Conservation (phyloP, 2,888 invertebrate species). For the Ochropleura leucogaster region DNA sequence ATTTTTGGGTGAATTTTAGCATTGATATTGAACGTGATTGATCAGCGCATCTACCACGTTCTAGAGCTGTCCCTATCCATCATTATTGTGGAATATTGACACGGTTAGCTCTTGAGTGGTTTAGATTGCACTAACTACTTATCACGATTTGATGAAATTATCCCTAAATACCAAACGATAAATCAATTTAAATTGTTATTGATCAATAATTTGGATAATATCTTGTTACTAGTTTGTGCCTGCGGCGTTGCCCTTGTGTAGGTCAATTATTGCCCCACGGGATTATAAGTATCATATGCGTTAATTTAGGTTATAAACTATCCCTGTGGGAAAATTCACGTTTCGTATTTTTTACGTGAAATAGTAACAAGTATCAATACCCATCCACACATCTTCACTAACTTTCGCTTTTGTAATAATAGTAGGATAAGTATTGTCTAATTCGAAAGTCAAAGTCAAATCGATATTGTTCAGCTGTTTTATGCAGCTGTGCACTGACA, state of each 20-base stretch:
- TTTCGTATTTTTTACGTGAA: no score
- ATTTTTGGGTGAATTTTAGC: neutral
- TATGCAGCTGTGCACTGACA: slow-evolving; percentile 18
- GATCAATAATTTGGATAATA: neutral
- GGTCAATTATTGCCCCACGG: no score
- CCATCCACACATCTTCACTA: no score
- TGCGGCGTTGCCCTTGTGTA: no score
- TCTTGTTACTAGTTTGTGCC: neutral
- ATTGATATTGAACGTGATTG: neutral
- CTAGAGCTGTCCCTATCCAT: neutral
- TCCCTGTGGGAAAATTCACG: no score
- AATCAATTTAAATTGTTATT: neutral
- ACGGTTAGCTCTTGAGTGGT: neutral
- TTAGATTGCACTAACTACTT: neutral
- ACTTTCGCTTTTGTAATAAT: no score
- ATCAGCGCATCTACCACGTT: neutral
- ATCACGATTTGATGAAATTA: neutral
- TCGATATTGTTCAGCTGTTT: neutral
- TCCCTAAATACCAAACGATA: neutral
- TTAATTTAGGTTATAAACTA: no score
- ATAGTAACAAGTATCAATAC: no score
- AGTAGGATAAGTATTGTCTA: neutral
- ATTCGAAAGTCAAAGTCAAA: neutral
- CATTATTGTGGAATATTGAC: neutral
- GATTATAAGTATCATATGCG: no score